Percentiles rank a stretch among this genome's conserved stretches.
These are phyloP conservation scores for Lagria hirta DNA, from an alignment of 2,888 invertebrate species.

Conservation along the genomic window DNA sequence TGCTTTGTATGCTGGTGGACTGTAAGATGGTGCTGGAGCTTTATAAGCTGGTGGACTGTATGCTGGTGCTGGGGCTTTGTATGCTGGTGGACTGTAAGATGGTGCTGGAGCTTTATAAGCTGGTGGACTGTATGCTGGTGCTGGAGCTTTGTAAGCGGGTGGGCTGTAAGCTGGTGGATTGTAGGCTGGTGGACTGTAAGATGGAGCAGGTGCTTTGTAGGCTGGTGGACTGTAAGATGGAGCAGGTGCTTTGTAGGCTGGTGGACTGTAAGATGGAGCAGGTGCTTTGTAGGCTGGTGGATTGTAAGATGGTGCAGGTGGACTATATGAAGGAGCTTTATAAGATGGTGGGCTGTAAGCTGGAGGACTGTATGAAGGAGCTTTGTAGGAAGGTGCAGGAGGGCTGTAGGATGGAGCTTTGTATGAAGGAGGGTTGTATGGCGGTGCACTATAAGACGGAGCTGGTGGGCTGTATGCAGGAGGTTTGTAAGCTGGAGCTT, in stretches of 20 bases:
- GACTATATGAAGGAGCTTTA: slow-evolving; percentile 7
- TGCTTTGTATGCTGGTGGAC: no score
- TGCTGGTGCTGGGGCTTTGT: slow-evolving; percentile 31
- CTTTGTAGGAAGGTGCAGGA: slow-evolving; percentile 13
- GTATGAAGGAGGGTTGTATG: no score
- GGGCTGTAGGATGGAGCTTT: no score
- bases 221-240: slow-evolving; percentile 29
- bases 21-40: slow-evolving; percentile 23
- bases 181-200: slow-evolving; percentile 17
- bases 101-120: slow-evolving; percentile 25
- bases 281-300: slow-evolving; percentile 29
- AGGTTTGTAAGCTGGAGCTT: slow-evolving; percentile 25
- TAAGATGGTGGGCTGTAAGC: no score
- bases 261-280: slow-evolving; percentile 28
- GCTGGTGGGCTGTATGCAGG: slow-evolving; percentile 25
- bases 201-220: slow-evolving; percentile 23
- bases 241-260: no score
- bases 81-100: slow-evolving; percentile 24
- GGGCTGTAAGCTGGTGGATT: slow-evolving; percentile 19
- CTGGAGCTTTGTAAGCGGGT: slow-evolving; percentile 26
- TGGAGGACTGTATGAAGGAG: slow-evolving; percentile 23
- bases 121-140: slow-evolving; percentile 20
- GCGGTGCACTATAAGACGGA: no score
- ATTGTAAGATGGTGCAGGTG: slow-evolving; percentile 21
- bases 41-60: no score